Evolutionary conservation across 2,113 vertebrate genomes (phyloP), one percentile per base, ranked within the genome.

Genomic region (Burhinus bistriatus): DNA sequence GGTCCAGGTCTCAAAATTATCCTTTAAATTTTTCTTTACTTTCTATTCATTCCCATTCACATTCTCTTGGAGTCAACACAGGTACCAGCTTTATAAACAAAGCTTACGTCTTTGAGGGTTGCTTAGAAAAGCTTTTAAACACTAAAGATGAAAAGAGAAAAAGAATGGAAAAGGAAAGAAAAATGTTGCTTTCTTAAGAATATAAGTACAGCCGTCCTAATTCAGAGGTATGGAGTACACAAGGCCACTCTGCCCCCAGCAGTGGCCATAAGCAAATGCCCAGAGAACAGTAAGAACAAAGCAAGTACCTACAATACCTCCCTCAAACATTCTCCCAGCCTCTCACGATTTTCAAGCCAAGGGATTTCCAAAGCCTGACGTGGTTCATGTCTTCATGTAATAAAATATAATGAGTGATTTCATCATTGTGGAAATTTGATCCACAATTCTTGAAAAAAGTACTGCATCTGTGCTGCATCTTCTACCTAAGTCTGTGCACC

Each of bases 381-480:
- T 13, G 38, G 9, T 30, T 91, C 5, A 17, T 75, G 86, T 90
- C 23, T 69, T 80, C 26, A 32, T 36, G 5, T 32, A 49, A 65
- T 40, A 36, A 92, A 20, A 18, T 36, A 34, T 4, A 72, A 42
- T 36, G 30, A 52, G 6, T 11, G 68, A 7, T 75, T 94, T 64
- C 29, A 17, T 44, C 32, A 36, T 3, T 2, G 1, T 19, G 10
- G 2, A 5, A 14, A 59, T n/a, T 27, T 54, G 83, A 34, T 62
- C 36, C 47, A 66, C 9, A 23, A 5, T 52, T 66, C 42, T 12
- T 55, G n/a, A 93, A 75, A 57, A 42, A 5, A 34, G 17, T 14
- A 54, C 19, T 0, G 1, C 3, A 64, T 32, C 10, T 9, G 3
- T 22, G 18, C 12, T 32, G 22, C 9, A 6, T 57, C 45, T 34